Conservation (phyloP, 2,797 vertebrate genomes). For the Acomys russatus region DNA sequence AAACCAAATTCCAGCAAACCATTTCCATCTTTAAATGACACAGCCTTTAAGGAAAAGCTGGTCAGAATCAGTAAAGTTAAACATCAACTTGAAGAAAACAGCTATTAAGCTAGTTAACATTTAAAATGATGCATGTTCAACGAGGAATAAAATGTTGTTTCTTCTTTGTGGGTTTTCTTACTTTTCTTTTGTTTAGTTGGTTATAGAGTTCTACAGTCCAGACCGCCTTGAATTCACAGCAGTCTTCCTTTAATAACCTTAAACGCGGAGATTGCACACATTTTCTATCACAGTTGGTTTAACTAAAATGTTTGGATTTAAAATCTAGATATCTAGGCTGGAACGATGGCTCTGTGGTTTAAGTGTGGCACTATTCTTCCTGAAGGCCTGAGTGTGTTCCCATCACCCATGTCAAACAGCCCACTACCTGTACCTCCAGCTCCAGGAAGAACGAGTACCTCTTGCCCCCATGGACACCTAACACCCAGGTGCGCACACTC, state of each 20-base stretch:
- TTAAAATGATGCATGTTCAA: slow-evolving; percentile 17
- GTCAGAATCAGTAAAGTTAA: slow-evolving; percentile 33
- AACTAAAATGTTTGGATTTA: background rate
- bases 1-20: background rate
- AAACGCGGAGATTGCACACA: background rate
- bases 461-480: background rate
- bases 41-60: slow-evolving; percentile 7
- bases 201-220: background rate
- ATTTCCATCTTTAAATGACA: slow-evolving; percentile 19
- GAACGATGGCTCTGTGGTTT: background rate
- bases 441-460: background rate
- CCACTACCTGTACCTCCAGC: background rate
- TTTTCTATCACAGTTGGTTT: background rate
- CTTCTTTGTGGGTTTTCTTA: background rate
- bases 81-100: slow-evolving; percentile 13
- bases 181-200: background rate
- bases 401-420: background rate
- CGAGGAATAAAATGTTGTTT: background rate
- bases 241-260: background rate
- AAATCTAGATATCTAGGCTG: background rate
- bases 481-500: no score
- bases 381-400: background rate
- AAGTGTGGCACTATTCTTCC: background rate
- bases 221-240: background rate
- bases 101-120: background rate